These are phyloP conservation scores for Berghia stephanieae DNA, from an alignment of 1,140 invertebrate genomes.

Conservation along the genomic window DNA sequence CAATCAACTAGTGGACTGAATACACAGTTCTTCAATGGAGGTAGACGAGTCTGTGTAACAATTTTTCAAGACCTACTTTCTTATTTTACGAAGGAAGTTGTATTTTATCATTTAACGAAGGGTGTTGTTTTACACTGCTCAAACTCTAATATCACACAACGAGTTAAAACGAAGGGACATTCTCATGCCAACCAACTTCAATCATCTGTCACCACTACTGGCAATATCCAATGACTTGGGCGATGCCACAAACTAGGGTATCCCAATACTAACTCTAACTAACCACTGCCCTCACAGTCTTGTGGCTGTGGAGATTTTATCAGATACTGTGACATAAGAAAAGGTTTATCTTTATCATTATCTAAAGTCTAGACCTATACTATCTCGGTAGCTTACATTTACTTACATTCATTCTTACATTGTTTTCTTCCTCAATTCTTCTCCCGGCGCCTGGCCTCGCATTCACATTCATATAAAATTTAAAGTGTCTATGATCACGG, in stretches of 20 bases:
- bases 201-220: background rate
- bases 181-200: background rate
- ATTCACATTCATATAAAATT: too few species aligned
- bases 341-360: too few species aligned
- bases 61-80: background rate
- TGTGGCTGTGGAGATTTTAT: conserved; percentile 79
- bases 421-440: too few species aligned
- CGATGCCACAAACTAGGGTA: conserved; percentile 83
- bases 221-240: conserved; percentile 79
- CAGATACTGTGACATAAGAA: too few species aligned
- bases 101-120: background rate
- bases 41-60: background rate
- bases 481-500: too few species aligned
- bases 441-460: too few species aligned
- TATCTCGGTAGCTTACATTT: too few species aligned
- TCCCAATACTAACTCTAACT: conserved; percentile 89
- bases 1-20: too few species aligned
- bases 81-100: background rate
- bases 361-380: too few species aligned
- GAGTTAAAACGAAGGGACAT: background rate
- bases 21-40: background rate
- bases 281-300: conserved; percentile 85
- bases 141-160: background rate
- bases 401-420: too few species aligned
- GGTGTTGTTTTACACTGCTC: background rate